These are phyloP conservation scores for Plemyria rubiginata DNA, from an alignment of 2,888 invertebrate species.

Conservation along the genomic window DNA sequence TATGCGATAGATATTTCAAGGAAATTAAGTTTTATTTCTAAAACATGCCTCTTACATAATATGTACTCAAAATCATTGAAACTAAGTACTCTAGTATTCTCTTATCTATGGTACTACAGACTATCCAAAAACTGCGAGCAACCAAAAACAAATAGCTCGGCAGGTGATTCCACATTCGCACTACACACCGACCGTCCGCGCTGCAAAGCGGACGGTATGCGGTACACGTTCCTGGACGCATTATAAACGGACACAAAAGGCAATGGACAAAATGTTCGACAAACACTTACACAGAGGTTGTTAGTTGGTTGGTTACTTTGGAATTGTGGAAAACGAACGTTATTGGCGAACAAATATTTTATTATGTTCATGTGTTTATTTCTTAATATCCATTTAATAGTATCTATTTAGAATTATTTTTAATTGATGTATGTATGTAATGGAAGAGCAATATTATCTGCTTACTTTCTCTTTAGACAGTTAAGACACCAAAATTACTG, in stretches of 20 bases:
- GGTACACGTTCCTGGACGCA: conserved; percentile 68
- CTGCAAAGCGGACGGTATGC: conserved; percentile 71
- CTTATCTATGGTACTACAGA: not conserved
- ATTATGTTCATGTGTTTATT: too few species aligned
- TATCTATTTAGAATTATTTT: too few species aligned
- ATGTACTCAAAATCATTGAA: too few species aligned
- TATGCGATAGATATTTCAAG: too few species aligned
- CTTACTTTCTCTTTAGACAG: too few species aligned
- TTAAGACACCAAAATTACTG: too few species aligned
- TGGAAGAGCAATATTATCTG: too few species aligned
- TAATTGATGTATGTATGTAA: too few species aligned
- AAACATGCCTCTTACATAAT: too few species aligned
- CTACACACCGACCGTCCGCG: conserved; percentile 54
- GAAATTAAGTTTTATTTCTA: too few species aligned
- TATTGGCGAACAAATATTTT: too few species aligned
- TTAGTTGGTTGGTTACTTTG: not conserved
- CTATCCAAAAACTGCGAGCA: conserved; percentile 4
- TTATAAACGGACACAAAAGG: conserved; percentile 55
- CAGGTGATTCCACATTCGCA: conserved; percentile 67
- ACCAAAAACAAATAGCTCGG: conserved; percentile 45
- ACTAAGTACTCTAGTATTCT: not conserved
- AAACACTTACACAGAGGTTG: conserved; percentile 33
- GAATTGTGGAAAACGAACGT: not conserved
- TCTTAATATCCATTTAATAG: too few species aligned
- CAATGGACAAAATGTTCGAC: conserved; percentile 42